Base-by-base conservation (phyloP, 2,797 vertebrate genomes). In the Poeciliopsis turneri region DNA sequence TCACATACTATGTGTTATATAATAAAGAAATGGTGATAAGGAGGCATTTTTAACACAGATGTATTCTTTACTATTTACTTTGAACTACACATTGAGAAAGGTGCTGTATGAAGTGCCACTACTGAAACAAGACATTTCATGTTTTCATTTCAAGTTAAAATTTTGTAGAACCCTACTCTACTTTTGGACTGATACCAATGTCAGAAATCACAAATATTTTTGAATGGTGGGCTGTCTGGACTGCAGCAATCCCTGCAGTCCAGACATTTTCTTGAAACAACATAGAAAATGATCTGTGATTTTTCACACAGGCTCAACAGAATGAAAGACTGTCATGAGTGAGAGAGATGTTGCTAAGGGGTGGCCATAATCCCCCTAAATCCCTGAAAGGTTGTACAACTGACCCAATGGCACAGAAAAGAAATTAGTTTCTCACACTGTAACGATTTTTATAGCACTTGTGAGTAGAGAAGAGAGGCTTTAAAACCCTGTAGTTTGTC, bases 351-450 rank as follows among this genome's bases (percentile, higher is more conserved):
- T 78, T 66, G 83, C 87, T 80, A 80, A 89, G 72, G 83, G 83
- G 83, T 87, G 85, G 85, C 79, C 88, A 61, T 93, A 94, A 93
- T 94, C 93, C 92, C 61, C 72, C 85, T 87, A 90, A 93, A 93
- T 92, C 94, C 83, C 80, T 83, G 36, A 88, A 87, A 92, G 91
- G 83, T 91, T 91, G 84, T 83, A 84, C 88, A 87, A 80, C 88
- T 94, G 93, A 94, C 94, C 92, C 84, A 79, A 76, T 89, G 90
- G 85, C 88, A 86, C 85, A 82, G 78, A 90, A 90, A 89, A 92
- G 79, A 93, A 94, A 94, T 95, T 77, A 94, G 90, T 90, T 94
- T 90, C 86, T 88, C 78, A 47, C 80, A 82, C 86, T 81, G 71
- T 84, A 86, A 88, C 83, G 11, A 90, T 93, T 92, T 93, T 88